Evolutionary conservation across 2,888 invertebrate genomes (phyloP), one percentile per base, ranked within the genome.

Genomic region (Agrotis exclamationis): DNA sequence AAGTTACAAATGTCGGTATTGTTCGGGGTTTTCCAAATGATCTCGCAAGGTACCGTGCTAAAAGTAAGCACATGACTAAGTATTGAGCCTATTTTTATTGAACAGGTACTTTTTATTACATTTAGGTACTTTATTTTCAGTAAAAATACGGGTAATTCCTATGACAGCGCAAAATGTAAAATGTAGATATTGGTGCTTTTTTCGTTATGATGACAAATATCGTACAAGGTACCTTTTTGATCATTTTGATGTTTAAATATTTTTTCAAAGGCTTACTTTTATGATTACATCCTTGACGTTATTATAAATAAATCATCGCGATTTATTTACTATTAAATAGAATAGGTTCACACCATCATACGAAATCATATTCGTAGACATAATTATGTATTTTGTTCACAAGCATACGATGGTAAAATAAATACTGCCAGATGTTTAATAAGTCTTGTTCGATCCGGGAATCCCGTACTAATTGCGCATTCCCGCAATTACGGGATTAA

Each of bases 21-120:
- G 45, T 51, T 16, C 57, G 76, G 83, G 82, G 24, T 66, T 83
- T 83, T 54, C 78, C 83, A 64, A 63, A 24, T 39, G 28, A 45
- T 64, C 54, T 74, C 63, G 59, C 53, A 48, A 63, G 24, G 11
- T 56, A 18, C 28, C 11, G 18, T 14, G 48, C 51, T 45, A 56
- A 72, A 56, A 44, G 72, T 72, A 72, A 56, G 9, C 13, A 13
- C 7, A 33, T 59, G 57, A 76, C 70, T 56, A 70, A 53, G 47
- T 45, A 4, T 57, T 47, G n/a, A 0, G 20, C 18, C 22, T 56
- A 39, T 60, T 13, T 48, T 66, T 74, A 56, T 50, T 24, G 14
- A 22, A 39, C 33, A 72, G 44, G 56, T 72, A 50, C 50, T 63
- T 54, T 66, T 71, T 70, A 39, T 28, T 39, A 39, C 39, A 39